Conservation (phyloP, 2,888 invertebrate species). For the Dynastes tityus region DNA sequence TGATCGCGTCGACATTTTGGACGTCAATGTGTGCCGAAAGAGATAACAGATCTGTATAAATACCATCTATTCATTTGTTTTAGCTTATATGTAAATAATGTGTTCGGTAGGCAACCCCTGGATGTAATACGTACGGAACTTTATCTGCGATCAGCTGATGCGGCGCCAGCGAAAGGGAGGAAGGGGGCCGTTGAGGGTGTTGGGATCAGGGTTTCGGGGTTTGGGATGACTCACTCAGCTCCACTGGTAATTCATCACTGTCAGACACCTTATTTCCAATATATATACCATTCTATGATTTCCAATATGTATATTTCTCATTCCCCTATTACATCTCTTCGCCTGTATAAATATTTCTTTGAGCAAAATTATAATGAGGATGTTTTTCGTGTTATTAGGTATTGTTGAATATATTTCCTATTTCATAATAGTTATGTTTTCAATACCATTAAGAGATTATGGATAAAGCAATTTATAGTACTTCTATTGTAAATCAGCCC, state of each 20-base stretch:
- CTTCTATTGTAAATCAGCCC: no score
- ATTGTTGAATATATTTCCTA: conserved; percentile 18
- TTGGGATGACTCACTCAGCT: conserved; percentile 69
- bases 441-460: background rate
- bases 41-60: conserved; percentile 50
- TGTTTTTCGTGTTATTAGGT: conserved; percentile 24
- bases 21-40: conserved; percentile 30
- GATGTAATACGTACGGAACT: conserved; percentile 54
- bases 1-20: conserved; percentile 26
- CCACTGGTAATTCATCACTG: conserved; percentile 68
- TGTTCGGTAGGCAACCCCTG: conserved; percentile 50
- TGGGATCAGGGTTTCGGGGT: conserved; percentile 53
- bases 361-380: conserved; percentile 42
- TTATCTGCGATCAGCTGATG: conserved; percentile 63
- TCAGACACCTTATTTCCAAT: conserved; percentile 71
- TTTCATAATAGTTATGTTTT: background rate
- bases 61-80: conserved; percentile 52
- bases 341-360: conserved; percentile 45
- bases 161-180: conserved; percentile 58
- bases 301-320: conserved; percentile 70
- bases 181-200: conserved; percentile 51
- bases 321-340: conserved; percentile 52
- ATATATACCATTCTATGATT: conserved; percentile 68
- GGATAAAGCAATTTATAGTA: no score
- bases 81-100: conserved; percentile 54